Conservation (phyloP, 2,888 invertebrate genomes). For the Schrankia costaestrigalis region DNA sequence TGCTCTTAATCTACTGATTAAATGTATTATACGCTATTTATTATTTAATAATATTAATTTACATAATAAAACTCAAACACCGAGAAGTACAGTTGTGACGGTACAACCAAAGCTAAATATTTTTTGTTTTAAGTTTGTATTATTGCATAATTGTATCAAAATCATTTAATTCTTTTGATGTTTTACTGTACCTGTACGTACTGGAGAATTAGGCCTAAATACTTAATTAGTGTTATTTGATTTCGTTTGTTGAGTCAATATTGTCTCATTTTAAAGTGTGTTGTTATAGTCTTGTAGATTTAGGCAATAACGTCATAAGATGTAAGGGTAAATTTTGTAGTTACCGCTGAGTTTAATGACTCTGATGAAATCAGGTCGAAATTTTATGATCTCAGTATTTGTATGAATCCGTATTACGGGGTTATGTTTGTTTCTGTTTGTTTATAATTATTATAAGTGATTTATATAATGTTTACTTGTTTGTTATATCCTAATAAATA, state of each 20-base stretch:
- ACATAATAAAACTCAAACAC: too few relatives aligned
- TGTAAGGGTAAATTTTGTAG: constrained; percentile 36
- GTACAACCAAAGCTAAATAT: constrained; percentile 23
- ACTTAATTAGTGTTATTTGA: constrained; percentile 24
- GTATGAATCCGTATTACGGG: constrained; percentile 26
- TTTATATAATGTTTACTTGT: constrained; percentile 13
- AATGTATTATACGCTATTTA: too few relatives aligned
- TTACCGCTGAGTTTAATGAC: constrained; percentile 25
- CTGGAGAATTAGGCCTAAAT: constrained; percentile 31
- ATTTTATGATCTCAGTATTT: constrained; percentile 52
- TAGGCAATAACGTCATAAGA: constrained; percentile 38
- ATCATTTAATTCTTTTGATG: constrained; percentile 25
- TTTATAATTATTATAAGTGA: constrained; percentile 23
- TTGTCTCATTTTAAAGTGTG: constrained; percentile 20
- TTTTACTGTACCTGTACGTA: constrained; percentile 24
- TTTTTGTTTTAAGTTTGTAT: constrained; percentile 21
- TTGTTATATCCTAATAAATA: constrained; percentile 20
- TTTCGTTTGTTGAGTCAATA: constrained; percentile 27
- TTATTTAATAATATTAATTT: too few relatives aligned
- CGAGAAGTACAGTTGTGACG: constrained; percentile 29
- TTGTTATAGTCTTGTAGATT: constrained; percentile 23
- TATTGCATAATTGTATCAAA: constrained; percentile 9
- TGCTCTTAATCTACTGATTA: too few relatives aligned
- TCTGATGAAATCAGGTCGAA: constrained; percentile 46
- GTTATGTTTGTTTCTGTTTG: constrained; percentile 19